Conservation (phyloP, 2,888 invertebrate species). For the Cremastinae sp. region DNA sequence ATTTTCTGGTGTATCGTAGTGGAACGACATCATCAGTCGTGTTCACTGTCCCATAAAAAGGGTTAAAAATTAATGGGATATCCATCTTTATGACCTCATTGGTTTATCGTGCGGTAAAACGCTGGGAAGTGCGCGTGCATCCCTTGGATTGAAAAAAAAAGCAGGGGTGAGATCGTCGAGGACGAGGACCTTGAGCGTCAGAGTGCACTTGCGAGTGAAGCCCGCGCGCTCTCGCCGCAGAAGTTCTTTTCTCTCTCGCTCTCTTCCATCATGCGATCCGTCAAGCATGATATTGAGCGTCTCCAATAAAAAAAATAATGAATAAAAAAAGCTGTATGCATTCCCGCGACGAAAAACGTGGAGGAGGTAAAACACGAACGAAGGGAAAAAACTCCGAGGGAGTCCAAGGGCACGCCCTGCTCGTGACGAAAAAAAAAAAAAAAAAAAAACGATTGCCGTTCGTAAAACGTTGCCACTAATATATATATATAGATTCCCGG, state of each 20-base stretch:
- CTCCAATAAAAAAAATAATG: too few species aligned
- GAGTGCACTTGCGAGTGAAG: conserved; percentile 62
- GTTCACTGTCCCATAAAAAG: conserved; percentile 35
- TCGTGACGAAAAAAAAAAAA: conserved; percentile 57
- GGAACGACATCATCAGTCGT: conserved; percentile 9
- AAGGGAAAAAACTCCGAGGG: conserved; percentile 24
- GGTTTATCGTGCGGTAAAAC: conserved; percentile 35
- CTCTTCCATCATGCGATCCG: conserved; percentile 19
- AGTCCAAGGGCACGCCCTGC: conserved; percentile 43
- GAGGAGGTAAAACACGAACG: conserved; percentile 29
- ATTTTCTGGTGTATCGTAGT: not conserved
- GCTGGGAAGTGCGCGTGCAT: conserved; percentile 25
- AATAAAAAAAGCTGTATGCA: conserved; percentile 19
- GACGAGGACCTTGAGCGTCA: conserved; percentile 60
- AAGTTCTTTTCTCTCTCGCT: conserved; percentile 23
- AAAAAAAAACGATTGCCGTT: too few species aligned
- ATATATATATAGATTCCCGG: conserved; percentile 33
- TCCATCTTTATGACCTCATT: conserved; percentile 21
- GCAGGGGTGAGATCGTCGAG: conserved; percentile 22
- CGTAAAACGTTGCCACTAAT: conserved; percentile 54
- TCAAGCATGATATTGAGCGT: not conserved
- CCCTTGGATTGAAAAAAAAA: conserved; percentile 30
- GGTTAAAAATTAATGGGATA: conserved; percentile 47
- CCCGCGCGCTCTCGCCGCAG: conserved; percentile 21
- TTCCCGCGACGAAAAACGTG: not conserved